These are phyloP conservation scores for Elachura formosa DNA, from an alignment of 2,113 vertebrate species.

Conservation along the genomic window DNA sequence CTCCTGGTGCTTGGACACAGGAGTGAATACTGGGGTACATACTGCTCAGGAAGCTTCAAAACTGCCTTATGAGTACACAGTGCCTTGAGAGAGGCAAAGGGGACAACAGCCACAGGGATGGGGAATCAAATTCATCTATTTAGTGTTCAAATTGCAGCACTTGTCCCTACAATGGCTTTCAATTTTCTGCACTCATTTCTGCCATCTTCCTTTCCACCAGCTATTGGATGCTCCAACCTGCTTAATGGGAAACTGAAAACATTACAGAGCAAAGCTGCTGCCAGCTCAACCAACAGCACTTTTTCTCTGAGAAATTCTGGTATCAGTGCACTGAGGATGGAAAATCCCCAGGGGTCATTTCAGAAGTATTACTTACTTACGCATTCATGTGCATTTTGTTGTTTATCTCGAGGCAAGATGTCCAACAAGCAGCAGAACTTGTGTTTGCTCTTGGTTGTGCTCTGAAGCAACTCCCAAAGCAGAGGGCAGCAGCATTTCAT, in stretches of 20 bases:
- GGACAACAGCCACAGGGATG: not conserved
- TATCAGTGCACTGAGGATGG: not conserved
- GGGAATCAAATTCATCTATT: not conserved
- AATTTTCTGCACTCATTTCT: not conserved
- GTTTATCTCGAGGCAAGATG: not conserved
- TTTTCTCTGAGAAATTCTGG: not conserved
- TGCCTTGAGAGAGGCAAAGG: not conserved
- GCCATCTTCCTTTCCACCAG: not conserved
- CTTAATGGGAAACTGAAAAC: not conserved
- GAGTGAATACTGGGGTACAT: rapidly evolving
- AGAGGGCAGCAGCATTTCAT: not conserved
- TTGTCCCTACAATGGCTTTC: not conserved
- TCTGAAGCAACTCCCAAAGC: not conserved
- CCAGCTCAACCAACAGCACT: not conserved
- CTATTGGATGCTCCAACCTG: not conserved
- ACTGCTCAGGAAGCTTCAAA: not conserved
- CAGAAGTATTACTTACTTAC: not conserved
- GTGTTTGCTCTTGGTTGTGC: not conserved
- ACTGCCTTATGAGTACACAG: not conserved
- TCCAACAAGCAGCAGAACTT: not conserved
- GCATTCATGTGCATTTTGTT: not conserved
- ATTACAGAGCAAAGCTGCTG: not conserved
- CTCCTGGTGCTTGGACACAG: not conserved
- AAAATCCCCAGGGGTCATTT: not conserved
- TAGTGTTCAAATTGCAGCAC: not conserved